These are phyloP conservation scores for Oenanthe melanoleuca DNA, from an alignment of 2,113 vertebrate species.

Conservation along the genomic window DNA sequence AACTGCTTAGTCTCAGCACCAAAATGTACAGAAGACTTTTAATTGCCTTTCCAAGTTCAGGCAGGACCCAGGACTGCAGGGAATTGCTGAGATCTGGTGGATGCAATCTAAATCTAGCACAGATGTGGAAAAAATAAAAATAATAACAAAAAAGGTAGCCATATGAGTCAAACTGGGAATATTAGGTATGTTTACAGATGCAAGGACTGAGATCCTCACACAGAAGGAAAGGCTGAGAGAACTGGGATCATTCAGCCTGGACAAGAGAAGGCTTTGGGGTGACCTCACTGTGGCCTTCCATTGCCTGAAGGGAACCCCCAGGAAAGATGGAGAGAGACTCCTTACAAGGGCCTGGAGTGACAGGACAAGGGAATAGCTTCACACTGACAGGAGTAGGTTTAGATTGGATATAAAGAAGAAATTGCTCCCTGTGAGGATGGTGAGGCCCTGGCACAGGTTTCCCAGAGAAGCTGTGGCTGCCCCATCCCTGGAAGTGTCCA, in stretches of 20 bases:
- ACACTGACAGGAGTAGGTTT: fast-evolving
- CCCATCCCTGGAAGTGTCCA: not conserved
- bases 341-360: not conserved
- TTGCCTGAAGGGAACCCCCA: not conserved
- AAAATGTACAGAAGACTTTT: not conserved
- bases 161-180: not conserved
- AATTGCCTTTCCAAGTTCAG: not conserved
- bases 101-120: not conserved
- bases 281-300: fast-evolving
- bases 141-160: not conserved
- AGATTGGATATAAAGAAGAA: not conserved
- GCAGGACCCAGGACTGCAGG: not conserved
- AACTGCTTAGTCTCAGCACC: not conserved
- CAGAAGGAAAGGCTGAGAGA: not conserved
- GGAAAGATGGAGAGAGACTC: not conserved
- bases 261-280: fast-evolving
- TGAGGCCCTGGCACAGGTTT: not conserved
- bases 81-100: not conserved
- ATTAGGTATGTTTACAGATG: not conserved
- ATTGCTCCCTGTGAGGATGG: not conserved
- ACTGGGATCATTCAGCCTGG: not conserved
- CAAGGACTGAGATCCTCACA: not conserved
- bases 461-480: not conserved
- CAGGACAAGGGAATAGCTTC: not conserved
- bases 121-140: not conserved